phyloP scores from a whole-genome alignment of 2,797 vertebrate species.

The Champsocephalus gunnari region DNA sequence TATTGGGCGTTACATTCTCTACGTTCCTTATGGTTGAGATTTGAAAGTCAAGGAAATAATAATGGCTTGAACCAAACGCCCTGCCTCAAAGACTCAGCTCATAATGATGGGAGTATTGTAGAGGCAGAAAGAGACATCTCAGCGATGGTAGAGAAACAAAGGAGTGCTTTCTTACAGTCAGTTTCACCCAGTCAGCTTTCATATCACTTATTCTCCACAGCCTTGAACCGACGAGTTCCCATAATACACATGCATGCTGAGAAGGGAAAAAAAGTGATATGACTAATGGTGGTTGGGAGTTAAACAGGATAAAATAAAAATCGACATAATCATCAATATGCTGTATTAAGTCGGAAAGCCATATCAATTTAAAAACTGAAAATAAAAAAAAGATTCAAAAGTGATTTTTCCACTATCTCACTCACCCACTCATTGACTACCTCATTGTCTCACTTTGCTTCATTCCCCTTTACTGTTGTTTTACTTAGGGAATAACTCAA shows the following conservation, averaged over 20 bases:
- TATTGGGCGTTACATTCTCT: background rate
- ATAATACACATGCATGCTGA: slow-evolving; percentile 31
- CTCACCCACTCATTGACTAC: slow-evolving; percentile 38
- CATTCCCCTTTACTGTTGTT: slow-evolving; percentile 62
- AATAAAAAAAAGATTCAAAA: slow-evolving; percentile 40
- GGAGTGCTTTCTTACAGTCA: slow-evolving; percentile 34
- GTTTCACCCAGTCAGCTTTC: slow-evolving; percentile 42
- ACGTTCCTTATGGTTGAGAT: slow-evolving; percentile 6
- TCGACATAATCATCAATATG: slow-evolving; percentile 27
- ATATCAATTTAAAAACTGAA: slow-evolving; percentile 39
- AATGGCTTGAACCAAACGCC: slow-evolving; percentile 16
- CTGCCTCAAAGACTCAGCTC: slow-evolving; percentile 15
- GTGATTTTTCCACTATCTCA: slow-evolving; percentile 18
- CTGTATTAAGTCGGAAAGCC: slow-evolving; percentile 21
- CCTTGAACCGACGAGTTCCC: slow-evolving; percentile 26
- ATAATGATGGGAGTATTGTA: slow-evolving; percentile 34
- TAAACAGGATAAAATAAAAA: slow-evolving; percentile 40
- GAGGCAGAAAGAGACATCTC: slow-evolving; percentile 19
- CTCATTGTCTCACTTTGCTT: slow-evolving; percentile 70
- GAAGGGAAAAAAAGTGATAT: slow-evolving; percentile 26
- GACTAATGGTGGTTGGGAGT: slow-evolving; percentile 10
- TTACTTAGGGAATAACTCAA: slow-evolving; percentile 61
- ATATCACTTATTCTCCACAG: slow-evolving; percentile 21
- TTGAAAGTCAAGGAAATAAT: slow-evolving; percentile 16
- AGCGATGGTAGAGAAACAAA: slow-evolving; percentile 33